Base-by-base conservation (phyloP, 2,113 vertebrate genomes). In the Rhinichthys klamathensis region DNA sequence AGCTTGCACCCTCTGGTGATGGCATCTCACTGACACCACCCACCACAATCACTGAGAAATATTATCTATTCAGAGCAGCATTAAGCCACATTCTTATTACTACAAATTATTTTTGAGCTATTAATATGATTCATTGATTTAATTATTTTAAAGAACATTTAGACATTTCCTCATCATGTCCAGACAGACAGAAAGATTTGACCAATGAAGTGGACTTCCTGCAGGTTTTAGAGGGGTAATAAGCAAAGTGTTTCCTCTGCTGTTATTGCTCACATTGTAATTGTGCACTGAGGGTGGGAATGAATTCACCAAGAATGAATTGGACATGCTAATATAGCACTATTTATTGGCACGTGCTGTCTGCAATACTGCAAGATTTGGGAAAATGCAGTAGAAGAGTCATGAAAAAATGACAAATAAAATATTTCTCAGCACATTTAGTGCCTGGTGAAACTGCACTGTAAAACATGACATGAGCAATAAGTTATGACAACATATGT, bases 91-190 rank as follows among this genome's bases (percentile, higher is more conserved):
- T 16, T 44, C 35, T 70, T 70, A 27, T 46, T 41, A 74, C 23
- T 74, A 12, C 8, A 23, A 46, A 46, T 78, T 78, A 38, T n/a
- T 10, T 61, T 79, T 25, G 2, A 61, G 77, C 25, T 79, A 38
- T 61, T 79, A 6, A 25, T 58, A 61, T 79, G 77, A 79, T 79
- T 61, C 13, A 18, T n/a, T 61, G 54, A 44, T 79, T 61, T 9
- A 10, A n/a, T 35, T n/a, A n/a, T 78, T n/a, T 51, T 51, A 32
- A 41, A 27, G 9, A 77, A 56, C 4, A 21, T 58, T 35, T 79
- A 38, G 23, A 79, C 30, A 79, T 79, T 79, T 44, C 72, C 77
- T 79, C 7, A 38, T 38, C 30, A 60, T 25, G 76, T 25, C 32
- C 32, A 79, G 23, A 32, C 49, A 61, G 76, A 79, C 54, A 60